Conservation (phyloP, 2,113 vertebrate genomes). For the mouse (Mus musculus) region GRCm39 chr13:20065001-20065500, state of each 20-base stretch:
- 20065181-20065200: background rate
- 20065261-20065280: background rate
- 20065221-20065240: background rate
- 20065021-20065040: background rate
- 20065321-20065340: fast-evolving
- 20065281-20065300: background rate
- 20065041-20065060: too few relatives aligned
- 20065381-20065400: background rate
- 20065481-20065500: background rate
- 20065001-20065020: background rate
- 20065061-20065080: background rate
- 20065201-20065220: background rate
- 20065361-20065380: background rate
- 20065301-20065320: too few relatives aligned
- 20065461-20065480: background rate
- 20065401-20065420: background rate
- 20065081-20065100: too few relatives aligned
- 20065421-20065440: background rate
- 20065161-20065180: background rate
- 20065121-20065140: too few relatives aligned
- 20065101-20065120: background rate
- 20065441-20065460: background rate
- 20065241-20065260: background rate
- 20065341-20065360: background rate
- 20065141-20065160: background rate